A percentile compares a stretch with the other conserved stretches of the same genome.
Conservation (phyloP, 1,140 invertebrate genomes). For the Drosophila malerkotliana region DNA sequence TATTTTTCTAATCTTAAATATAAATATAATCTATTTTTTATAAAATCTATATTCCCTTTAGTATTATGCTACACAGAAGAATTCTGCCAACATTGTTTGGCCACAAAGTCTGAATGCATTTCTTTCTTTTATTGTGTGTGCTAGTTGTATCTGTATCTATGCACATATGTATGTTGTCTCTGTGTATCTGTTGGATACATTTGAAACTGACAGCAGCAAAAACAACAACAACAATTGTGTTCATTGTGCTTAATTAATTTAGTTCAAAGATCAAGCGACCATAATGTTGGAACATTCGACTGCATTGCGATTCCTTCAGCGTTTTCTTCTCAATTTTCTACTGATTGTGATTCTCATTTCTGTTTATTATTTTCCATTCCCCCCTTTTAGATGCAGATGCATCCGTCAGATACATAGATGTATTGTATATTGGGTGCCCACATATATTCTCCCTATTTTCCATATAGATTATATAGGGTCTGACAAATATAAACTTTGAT, state of each 20-base stretch:
- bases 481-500: conserved; percentile 22
- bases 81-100: conserved; percentile 16
- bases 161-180: background rate
- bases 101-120: conserved; percentile 27
- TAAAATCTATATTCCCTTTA: background rate
- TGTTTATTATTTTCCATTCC: background rate
- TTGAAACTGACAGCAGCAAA: conserved; percentile 34
- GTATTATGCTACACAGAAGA: background rate
- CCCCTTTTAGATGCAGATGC: background rate
- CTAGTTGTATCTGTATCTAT: background rate
- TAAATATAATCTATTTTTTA: background rate
- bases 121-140: conserved; percentile 23
- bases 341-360: background rate
- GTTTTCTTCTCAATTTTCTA: conserved; percentile 3
- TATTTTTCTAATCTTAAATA: no score
- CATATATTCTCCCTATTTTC: background rate
- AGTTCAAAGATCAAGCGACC: conserved; percentile 82
- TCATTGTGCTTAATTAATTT: conserved; percentile 84
- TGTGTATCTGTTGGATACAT: conserved; percentile 63
- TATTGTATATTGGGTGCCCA: no score
- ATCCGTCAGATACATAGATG: background rate
- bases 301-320: conserved; percentile 58
- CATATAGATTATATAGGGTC: background rate
- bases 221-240: conserved; percentile 72
- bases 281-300: conserved; percentile 48